phyloP scores from a whole-genome alignment of 2,888 invertebrate genomes.

The Bugula neritina region DNA sequence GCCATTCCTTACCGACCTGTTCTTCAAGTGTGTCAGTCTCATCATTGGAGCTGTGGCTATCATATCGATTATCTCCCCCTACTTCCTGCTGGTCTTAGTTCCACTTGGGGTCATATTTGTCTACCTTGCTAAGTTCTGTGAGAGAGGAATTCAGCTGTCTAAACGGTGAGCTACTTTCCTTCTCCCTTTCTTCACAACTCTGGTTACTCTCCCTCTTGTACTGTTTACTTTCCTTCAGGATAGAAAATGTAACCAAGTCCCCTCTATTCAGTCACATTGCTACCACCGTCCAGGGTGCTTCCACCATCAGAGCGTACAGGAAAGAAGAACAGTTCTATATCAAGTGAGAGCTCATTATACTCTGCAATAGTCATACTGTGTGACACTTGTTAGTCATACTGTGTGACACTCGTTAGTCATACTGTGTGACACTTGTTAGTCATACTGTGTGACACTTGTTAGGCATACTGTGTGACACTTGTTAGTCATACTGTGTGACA shows the following conservation, averaged over 20 bases:
- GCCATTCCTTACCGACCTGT: slow-evolving; percentile 59
- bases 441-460: too few relatives aligned
- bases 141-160: slow-evolving; percentile 48
- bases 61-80: slow-evolving; percentile 75
- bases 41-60: slow-evolving; percentile 74
- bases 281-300: slow-evolving; percentile 60
- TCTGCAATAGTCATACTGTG: too few relatives aligned
- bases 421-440: too few relatives aligned
- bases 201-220: too few relatives aligned
- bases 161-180: slow-evolving; percentile 37
- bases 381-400: too few relatives aligned
- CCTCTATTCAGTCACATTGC: slow-evolving; percentile 61
- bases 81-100: slow-evolving; percentile 50
- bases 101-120: slow-evolving; percentile 50
- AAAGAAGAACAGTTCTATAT: slow-evolving; percentile 57
- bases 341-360: slow-evolving; percentile 55
- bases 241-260: slow-evolving; percentile 60
- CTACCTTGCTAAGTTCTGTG: slow-evolving; percentile 50
- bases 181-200: too few relatives aligned
- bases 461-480: too few relatives aligned
- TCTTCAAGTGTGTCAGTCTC: slow-evolving; percentile 60
- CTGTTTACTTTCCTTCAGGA: too few relatives aligned
- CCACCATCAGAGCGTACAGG: slow-evolving; percentile 61
- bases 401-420: too few relatives aligned
- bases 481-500: too few relatives aligned